Evolutionary conservation across 2,888 invertebrate species (phyloP), one percentile per base, ranked within the genome.

Genomic region (Apoderus coryli): DNA sequence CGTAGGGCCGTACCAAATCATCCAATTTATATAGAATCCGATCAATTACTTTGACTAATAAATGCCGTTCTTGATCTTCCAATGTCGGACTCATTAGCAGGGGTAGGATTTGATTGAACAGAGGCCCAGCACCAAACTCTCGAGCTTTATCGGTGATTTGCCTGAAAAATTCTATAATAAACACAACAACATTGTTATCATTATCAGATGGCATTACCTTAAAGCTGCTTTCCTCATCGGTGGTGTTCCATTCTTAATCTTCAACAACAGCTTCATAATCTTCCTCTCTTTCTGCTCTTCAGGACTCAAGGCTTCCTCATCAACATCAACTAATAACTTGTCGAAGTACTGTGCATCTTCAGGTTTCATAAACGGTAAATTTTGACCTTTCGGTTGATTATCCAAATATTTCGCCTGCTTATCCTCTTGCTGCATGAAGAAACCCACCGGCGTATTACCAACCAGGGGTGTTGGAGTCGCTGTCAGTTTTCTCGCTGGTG

Each of bases 291-390:
- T 96, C 43, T 89, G 81, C 56, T 99, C 98, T 49, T 99, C 96
- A 0, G 95, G 90, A 29, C 85, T 80, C 22, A 96, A 66, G 0
- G 80, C 63, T 50, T 95, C 93, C 61, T 99, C 98, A 57, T 99
- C 98, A 14, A 99, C 95, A 54, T 98, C 98, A 31, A 92, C 77
- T 42, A 99, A 67, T 40, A 98, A 66, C 61, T 98, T 98, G 60
- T 99, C 98, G 61, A 98, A 98, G 63, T 99, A 98, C 63, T 99
- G 98, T 25, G 98, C 93, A 63, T 95, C 95, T 60, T 99, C 98
- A 0, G 98, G 98, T 59, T 99, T 98, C 78, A 98, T 85, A 56
- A 98, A 92, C 10, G 98, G 98, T 45, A 98, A 67, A 63, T 96
- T 96, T 48, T 71, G 68, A 1, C 49, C 49, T 37, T 50, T 95